These are phyloP conservation scores for Toxonevra muliebris DNA, from an alignment of 2,888 invertebrate genomes.

Conservation along the genomic window DNA sequence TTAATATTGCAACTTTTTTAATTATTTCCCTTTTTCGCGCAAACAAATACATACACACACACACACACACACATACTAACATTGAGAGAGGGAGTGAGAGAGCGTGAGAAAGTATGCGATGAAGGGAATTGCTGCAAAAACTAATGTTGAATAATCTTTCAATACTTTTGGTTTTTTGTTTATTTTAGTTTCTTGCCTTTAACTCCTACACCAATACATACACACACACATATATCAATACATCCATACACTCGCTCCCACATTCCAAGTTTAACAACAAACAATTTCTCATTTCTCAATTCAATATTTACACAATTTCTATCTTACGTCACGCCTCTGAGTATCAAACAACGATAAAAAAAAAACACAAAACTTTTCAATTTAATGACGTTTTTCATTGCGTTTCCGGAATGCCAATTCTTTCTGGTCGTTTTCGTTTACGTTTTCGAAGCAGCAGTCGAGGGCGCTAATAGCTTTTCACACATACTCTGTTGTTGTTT, in stretches of 20 bases:
- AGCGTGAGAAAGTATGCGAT: background rate
- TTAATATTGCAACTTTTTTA: slow-evolving; percentile 63
- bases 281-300: too few relatives aligned
- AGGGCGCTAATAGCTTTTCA: slow-evolving; percentile 14
- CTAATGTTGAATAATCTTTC: slow-evolving; percentile 38
- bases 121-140: slow-evolving; percentile 3
- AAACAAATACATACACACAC: background rate
- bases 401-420: slow-evolving; percentile 58
- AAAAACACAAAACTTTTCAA: slow-evolving; percentile 49
- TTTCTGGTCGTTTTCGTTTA: slow-evolving; percentile 33
- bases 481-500: background rate
- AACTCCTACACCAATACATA: background rate
- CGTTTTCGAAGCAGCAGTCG: too few relatives aligned
- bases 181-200: background rate
- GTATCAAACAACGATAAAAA: background rate
- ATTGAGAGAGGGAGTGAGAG: background rate
- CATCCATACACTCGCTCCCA: slow-evolving; percentile 1
- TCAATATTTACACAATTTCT: too few relatives aligned
- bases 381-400: slow-evolving; percentile 46
- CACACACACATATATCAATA: slow-evolving; percentile 7
- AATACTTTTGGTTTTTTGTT: slow-evolving; percentile 23
- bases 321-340: background rate
- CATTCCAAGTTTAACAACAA: too few relatives aligned
- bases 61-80: background rate
- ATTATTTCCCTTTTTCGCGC: slow-evolving; percentile 54